Conservation (phyloP, 2,113 vertebrate species). For the Pardalotus punctatus region DNA sequence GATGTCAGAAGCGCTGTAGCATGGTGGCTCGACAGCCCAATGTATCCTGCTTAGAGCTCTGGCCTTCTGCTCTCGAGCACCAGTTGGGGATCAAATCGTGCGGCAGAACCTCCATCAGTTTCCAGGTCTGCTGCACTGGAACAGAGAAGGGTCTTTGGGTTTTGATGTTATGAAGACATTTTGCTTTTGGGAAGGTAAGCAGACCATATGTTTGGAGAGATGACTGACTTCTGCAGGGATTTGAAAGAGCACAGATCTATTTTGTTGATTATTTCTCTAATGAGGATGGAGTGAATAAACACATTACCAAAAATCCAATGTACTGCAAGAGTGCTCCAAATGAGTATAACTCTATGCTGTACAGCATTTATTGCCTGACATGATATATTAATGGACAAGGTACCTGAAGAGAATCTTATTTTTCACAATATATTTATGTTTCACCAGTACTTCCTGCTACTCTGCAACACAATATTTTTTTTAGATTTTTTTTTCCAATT, state of each 20-base stretch:
- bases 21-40: not conserved
- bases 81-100: not conserved
- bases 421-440: not conserved
- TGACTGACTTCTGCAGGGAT: slow-evolving; percentile 43
- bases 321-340: slow-evolving; percentile 17
- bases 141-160: slow-evolving; percentile 14
- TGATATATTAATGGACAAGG: not conserved
- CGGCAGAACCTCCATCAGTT: not conserved
- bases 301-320: slow-evolving; percentile 31
- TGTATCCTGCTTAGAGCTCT: slow-evolving; percentile 22
- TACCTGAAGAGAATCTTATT: not conserved
- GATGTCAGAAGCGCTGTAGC: slow-evolving; percentile 14
- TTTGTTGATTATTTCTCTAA: slow-evolving; percentile 62
- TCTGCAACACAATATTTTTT: not conserved
- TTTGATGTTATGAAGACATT: slow-evolving; percentile 43
- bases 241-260: slow-evolving; percentile 35
- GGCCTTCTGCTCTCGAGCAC: slow-evolving; percentile 43
- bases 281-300: slow-evolving; percentile 45
- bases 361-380: not conserved
- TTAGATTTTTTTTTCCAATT: not conserved
- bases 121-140: slow-evolving; percentile 50
- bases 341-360: not conserved
- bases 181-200: slow-evolving; percentile 38
- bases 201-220: slow-evolving; percentile 63
- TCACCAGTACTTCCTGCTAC: not conserved